Base-by-base conservation (phyloP, 2,797 vertebrate species). In the Enteromius paludinosus region DNA sequence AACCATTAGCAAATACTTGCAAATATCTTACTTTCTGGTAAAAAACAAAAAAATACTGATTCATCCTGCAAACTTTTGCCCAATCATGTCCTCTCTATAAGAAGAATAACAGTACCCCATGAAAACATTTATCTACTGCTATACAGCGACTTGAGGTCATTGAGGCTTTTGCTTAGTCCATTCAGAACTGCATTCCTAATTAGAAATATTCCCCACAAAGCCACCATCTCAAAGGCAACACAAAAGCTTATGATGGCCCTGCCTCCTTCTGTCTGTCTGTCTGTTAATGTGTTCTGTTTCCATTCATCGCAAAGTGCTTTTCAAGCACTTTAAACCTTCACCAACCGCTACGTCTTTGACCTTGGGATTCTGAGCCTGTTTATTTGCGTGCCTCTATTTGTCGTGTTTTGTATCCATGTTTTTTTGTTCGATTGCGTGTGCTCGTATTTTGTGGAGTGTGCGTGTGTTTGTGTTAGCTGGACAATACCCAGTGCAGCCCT, bases 151-250 rank as follows among this genome's bases (percentile, higher is more conserved):
- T 66, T 72, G 68, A 77, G 80, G 71, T 77, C 52, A 86, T 68
- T 74, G 75, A 66, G 81, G 64, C 52, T 78, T 79, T 79, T 66
- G 69, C n/a, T 66, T 66, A 62, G 35, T 83, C 43, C 72, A 84
- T 83, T 84, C 84, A 87, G 61, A 83, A 77, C 52, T 78, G 72
- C 85, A 83, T 87, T 86, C 80, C 85, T 78, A 62, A 84, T 28
- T 68, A 12, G 52, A 87, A 86, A 83, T 78, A 84, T 83, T 75
- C 62, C 72, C 78, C 69, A 83, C 54, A 88, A 81, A 82, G 79
- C 84, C 83, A 73, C 70, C 83, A 81, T 83, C 86, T 77, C 65
- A 69, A 84, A 74, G 75, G 45, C 35, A 84, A 84, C 75, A 73
- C 79, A 86, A 87, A 56, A 80, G 66, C 41, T 68, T 20, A 25